These are phyloP conservation scores for Meleagris gallopavo DNA, from an alignment of 2,113 vertebrate species.

Conservation along the genomic window DNA sequence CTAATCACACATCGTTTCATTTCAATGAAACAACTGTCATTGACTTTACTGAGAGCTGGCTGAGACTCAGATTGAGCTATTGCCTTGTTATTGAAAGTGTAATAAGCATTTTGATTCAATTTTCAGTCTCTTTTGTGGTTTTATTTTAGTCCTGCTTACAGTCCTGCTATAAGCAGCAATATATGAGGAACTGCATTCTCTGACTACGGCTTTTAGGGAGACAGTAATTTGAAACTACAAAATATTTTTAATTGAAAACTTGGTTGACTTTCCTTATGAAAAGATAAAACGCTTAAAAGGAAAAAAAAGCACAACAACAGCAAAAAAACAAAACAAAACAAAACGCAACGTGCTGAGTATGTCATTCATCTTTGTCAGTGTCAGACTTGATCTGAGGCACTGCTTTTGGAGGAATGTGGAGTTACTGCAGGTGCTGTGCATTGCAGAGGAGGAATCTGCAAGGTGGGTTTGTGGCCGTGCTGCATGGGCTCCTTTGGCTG, in stretches of 20 bases:
- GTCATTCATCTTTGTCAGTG: background rate
- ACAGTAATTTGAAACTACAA: background rate
- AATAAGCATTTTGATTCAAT: constrained; percentile 3
- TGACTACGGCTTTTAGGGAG: background rate
- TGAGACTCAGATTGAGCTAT: background rate
- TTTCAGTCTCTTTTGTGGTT: background rate
- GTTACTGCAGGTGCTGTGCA: background rate
- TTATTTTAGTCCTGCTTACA: background rate
- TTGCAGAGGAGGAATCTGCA: background rate
- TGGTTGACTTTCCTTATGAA: background rate
- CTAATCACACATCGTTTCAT: background rate
- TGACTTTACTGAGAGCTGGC: constrained; percentile 10
- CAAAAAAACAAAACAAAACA: background rate
- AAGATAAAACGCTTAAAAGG: background rate
- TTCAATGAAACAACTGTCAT: constrained; percentile 30
- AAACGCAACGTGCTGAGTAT: background rate
- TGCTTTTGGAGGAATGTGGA: background rate
- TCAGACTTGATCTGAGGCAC: background rate
- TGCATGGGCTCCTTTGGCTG: background rate
- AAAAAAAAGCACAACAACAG: background rate
- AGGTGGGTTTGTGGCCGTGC: background rate
- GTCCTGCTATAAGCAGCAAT: background rate
- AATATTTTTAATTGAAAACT: fast-evolving
- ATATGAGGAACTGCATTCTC: fast-evolving
- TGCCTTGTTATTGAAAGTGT: background rate